These are phyloP conservation scores for Lycaon pictus DNA, from an alignment of 2,113 vertebrate genomes.

Conservation along the genomic window DNA sequence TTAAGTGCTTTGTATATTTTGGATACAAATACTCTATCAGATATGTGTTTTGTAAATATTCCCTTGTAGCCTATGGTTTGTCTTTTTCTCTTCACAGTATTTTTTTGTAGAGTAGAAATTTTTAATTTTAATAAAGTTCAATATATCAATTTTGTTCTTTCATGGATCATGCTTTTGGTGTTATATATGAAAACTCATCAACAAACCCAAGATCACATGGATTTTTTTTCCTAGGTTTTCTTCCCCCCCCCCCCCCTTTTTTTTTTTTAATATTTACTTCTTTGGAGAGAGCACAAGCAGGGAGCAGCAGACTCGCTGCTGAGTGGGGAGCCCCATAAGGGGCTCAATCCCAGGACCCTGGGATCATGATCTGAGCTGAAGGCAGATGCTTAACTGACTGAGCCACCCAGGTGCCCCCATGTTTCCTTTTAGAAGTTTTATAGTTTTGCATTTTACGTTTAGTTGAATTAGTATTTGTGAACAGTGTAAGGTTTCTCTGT, in stretches of 20 bases:
- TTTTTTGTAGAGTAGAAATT: neutral
- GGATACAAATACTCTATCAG: neutral
- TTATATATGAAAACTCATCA: neutral
- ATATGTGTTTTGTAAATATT: neutral
- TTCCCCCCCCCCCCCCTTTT: too few species aligned
- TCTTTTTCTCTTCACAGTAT: neutral
- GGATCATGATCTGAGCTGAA: too few species aligned
- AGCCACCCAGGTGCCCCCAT: too few species aligned
- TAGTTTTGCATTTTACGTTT: neutral
- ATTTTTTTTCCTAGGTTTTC: neutral
- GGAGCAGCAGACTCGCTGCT: too few species aligned
- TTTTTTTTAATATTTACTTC: too few species aligned
- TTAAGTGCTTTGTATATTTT: conserved; percentile 33
- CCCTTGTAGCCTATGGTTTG: neutral
- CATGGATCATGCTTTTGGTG: neutral
- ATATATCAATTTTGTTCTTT: neutral
- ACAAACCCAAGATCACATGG: neutral
- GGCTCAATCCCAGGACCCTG: too few species aligned
- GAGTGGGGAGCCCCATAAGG: too few species aligned
- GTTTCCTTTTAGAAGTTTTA: conserved; percentile 28
- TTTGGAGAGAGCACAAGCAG: too few species aligned
- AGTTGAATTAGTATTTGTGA: neutral
- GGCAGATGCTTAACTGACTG: too few species aligned
- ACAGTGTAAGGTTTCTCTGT: neutral
- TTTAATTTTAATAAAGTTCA: conserved; percentile 12